Percentiles rank a stretch among this genome's conserved stretches.
These are phyloP conservation scores for Hydrocynus forskahlii DNA, from an alignment of 2,797 vertebrate species.

Conservation along the genomic window DNA sequence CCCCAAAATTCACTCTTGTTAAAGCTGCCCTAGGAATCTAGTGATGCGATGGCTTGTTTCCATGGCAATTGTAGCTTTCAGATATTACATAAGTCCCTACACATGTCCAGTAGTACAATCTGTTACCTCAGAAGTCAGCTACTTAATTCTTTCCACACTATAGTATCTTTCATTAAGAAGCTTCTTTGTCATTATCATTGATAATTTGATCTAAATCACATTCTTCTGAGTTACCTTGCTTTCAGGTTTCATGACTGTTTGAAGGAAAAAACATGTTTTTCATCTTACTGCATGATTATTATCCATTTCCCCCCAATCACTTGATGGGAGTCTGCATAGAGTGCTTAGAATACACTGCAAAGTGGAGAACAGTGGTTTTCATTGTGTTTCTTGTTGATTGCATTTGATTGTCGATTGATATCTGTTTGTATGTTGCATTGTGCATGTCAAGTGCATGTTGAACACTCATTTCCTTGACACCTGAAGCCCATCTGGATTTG, in stretches of 20 bases:
- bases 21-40: not conserved
- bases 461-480: slow-evolving; percentile 23
- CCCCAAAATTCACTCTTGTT: not conserved
- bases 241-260: not conserved
- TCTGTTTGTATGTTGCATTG: slow-evolving; percentile 43
- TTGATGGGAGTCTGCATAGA: slow-evolving; percentile 32
- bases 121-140: too few relatives aligned
- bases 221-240: not conserved
- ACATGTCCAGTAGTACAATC: not conserved
- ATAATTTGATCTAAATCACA: slow-evolving; percentile 14
- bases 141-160: not conserved
- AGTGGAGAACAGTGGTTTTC: not conserved
- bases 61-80: not conserved
- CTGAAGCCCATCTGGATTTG: slow-evolving; percentile 9
- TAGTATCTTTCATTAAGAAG: not conserved
- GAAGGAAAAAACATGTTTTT: slow-evolving; percentile 23
- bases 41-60: not conserved
- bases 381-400: slow-evolving; percentile 34
- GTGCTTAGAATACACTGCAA: slow-evolving; percentile 39
- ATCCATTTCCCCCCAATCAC: slow-evolving; percentile 16
- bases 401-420: slow-evolving; percentile 52
- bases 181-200: not conserved
- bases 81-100: not conserved
- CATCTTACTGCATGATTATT: slow-evolving; percentile 18
- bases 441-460: slow-evolving; percentile 4